Percentiles rank a stretch among this genome's conserved stretches.
Conservation (phyloP, 2,797 vertebrate species). For the Hydrophis major region DNA sequence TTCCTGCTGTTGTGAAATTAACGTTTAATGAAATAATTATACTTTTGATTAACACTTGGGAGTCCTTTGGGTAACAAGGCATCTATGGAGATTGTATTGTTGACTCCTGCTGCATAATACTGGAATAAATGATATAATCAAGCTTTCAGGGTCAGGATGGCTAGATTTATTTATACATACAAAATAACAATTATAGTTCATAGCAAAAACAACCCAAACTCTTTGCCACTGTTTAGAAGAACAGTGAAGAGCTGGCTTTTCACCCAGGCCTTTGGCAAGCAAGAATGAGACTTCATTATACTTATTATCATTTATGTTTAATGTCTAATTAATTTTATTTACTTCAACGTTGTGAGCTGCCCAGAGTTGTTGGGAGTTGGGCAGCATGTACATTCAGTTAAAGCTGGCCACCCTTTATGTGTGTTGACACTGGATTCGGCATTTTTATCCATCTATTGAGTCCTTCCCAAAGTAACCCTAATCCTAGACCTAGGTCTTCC, state of each 20-base stretch:
- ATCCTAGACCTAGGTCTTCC: not conserved
- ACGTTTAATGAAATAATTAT: not conserved
- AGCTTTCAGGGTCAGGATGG: not conserved
- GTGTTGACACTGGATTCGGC: not conserved
- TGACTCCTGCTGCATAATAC: not conserved
- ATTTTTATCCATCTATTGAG: not conserved
- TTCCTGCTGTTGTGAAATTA: not conserved
- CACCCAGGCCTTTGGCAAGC: not conserved
- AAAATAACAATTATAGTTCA: not conserved
- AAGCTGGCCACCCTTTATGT: not conserved
- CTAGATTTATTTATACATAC: not conserved
- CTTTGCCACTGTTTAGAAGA: not conserved
- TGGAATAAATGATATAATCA: not conserved
- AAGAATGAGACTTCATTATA: not conserved
- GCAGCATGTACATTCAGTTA: not conserved
- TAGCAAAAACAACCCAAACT: not conserved
- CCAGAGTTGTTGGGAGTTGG: not conserved
- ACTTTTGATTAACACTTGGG: not conserved
- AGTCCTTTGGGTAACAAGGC: not conserved
- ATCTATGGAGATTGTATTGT: not conserved
- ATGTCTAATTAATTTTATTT: not conserved
- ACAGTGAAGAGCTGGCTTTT: not conserved
- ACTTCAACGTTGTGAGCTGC: not conserved
- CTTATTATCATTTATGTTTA: not conserved
- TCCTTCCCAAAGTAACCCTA: not conserved